A percentile compares a stretch with the other conserved stretches of the same genome.
Conservation (phyloP, 2,888 invertebrate species). For the Lacanobia oleracea region DNA sequence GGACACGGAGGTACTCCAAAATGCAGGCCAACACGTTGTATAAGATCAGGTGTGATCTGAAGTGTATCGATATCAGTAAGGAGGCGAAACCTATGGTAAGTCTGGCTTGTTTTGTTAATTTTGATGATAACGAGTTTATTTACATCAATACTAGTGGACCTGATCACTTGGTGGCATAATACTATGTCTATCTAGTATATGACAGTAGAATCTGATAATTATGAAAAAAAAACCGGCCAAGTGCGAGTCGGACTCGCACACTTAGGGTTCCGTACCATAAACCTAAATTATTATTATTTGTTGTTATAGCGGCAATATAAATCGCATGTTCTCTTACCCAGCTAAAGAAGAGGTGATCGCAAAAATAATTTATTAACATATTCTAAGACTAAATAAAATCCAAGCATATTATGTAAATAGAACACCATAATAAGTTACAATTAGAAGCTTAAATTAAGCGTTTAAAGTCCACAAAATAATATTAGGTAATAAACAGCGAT, state of each 20-base stretch:
- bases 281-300: too few species aligned
- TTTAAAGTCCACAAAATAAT: background rate
- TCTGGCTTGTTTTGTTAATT: background rate
- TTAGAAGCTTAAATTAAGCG: background rate
- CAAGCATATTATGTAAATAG: background rate
- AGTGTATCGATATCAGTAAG: constrained; percentile 86
- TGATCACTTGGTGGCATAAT: background rate
- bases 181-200: background rate
- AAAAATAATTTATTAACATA: background rate
- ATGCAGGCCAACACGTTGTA: constrained; percentile 88
- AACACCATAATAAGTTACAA: background rate
- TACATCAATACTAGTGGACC: background rate
- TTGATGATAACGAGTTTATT: background rate
- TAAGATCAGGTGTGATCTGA: constrained; percentile 91
- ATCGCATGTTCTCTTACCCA: background rate
- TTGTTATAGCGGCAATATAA: too few species aligned
- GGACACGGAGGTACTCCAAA: constrained; percentile 81
- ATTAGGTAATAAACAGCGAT: background rate
- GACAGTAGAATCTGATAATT: background rate
- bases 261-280: too few species aligned
- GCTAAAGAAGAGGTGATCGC: background rate
- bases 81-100: constrained; percentile 83
- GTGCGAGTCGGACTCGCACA: too few species aligned
- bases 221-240: too few species aligned
- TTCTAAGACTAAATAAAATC: background rate